Conservation (phyloP, 2,888 invertebrate species). For the Agrotis segetum region DNA sequence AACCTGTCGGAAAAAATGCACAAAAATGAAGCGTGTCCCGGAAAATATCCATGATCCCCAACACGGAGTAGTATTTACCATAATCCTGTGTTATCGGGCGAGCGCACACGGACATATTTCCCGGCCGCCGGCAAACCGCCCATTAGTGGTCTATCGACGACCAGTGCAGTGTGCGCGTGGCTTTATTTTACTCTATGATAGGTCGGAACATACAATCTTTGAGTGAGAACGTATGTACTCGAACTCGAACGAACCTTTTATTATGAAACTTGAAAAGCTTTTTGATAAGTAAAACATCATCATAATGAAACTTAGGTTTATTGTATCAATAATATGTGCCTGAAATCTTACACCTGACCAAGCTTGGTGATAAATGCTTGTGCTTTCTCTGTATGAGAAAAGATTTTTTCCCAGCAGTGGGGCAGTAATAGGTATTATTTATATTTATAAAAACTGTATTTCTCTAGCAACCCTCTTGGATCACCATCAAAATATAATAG, state of each 20-base stretch:
- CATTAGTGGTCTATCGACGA: constrained; percentile 61
- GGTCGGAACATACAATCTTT: constrained; percentile 8
- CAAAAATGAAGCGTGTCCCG: constrained; percentile 77
- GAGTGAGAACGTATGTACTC: neutral
- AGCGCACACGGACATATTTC: constrained; percentile 77
- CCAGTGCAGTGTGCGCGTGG: constrained; percentile 38
- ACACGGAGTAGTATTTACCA: constrained; percentile 77
- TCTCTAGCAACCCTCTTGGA: too few relatives aligned
- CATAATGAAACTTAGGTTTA: too few relatives aligned
- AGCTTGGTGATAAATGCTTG: too few relatives aligned
- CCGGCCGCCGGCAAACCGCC: constrained; percentile 57
- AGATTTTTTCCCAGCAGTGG: too few relatives aligned
- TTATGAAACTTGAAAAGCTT: neutral
- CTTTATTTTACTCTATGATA: constrained; percentile 32
- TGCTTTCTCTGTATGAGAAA: too few relatives aligned
- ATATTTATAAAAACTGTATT: too few relatives aligned
- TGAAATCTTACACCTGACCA: too few relatives aligned
- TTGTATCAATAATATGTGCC: too few relatives aligned
- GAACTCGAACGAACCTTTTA: neutral
- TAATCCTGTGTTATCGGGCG: constrained; percentile 80
- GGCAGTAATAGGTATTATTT: too few relatives aligned
- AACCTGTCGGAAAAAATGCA: constrained; percentile 73
- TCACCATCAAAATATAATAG: too few relatives aligned
- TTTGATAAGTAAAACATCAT: neutral
- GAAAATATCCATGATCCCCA: constrained; percentile 77